Conservation (phyloP, 2,888 invertebrate species). For the Sarcophaga subvicina region DNA sequence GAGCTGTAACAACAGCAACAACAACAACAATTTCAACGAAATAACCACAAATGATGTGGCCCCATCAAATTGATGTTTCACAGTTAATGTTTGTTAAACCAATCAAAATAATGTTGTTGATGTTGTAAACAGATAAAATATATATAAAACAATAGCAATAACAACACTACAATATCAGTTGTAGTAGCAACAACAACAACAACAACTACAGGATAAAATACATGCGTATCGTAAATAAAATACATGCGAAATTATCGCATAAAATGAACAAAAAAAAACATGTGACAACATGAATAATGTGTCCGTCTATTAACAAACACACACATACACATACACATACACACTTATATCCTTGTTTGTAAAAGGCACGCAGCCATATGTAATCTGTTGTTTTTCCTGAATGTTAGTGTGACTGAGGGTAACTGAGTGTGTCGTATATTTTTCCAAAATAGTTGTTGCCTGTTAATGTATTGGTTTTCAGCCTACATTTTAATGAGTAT, state of each 20-base stretch:
- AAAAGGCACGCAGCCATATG: too few species aligned
- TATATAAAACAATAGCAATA: neutral
- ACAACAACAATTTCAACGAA: neutral
- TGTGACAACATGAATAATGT: slow-evolving; percentile 4
- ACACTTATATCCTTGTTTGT: neutral
- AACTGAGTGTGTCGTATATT: neutral
- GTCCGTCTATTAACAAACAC: neutral
- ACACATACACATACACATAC: neutral
- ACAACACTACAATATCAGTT: neutral
- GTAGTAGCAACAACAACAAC: neutral
- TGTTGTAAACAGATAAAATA: slow-evolving; percentile 55
- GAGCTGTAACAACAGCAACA: neutral
- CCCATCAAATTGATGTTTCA: slow-evolving; percentile 57
- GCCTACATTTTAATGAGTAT: slow-evolving; percentile 16
- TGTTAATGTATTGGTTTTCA: slow-evolving; percentile 48
- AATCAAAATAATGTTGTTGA: slow-evolving; percentile 62
- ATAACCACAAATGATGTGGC: slow-evolving; percentile 49
- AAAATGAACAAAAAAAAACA: slow-evolving; percentile 17
- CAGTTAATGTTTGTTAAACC: slow-evolving; percentile 61
- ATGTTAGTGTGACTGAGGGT: neutral
- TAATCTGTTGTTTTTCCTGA: too few species aligned
- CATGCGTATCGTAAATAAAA: neutral
- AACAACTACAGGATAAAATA: neutral
- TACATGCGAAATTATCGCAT: slow-evolving; percentile 7
- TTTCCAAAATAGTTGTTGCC: neutral